phyloP scores from a whole-genome alignment of 2,113 vertebrate genomes.

The Gallinago paraguaiae region DNA sequence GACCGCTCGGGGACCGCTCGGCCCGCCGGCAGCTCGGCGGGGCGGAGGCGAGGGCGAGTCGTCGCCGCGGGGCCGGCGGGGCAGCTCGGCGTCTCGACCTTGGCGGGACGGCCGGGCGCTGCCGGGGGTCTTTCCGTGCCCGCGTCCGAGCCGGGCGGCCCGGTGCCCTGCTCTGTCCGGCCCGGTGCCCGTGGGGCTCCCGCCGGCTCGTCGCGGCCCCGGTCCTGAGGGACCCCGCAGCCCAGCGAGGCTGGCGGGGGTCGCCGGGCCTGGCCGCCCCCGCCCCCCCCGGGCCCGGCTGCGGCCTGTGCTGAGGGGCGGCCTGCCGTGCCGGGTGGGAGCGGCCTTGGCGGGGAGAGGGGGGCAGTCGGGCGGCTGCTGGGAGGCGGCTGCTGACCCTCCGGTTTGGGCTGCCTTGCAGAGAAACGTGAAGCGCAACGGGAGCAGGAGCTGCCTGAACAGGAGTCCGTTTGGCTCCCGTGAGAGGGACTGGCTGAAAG shows the following conservation, averaged over 20 bases:
- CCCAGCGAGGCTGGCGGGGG: not conserved
- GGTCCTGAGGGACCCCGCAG: too few relatives aligned
- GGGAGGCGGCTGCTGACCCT: not conserved
- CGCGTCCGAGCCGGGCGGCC: not conserved
- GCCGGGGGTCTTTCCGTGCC: not conserved
- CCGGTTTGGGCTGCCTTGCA: conserved; percentile 57
- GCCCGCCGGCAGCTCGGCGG: not conserved
- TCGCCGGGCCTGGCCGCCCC: not conserved
- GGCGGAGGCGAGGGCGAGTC: too few relatives aligned
- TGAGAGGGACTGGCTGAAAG: conserved; percentile 91
- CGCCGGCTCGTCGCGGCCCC: not conserved
- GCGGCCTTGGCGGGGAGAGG: not conserved
- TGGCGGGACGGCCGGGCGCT: not conserved
- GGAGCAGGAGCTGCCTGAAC: conserved; percentile 85
- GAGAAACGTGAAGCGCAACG: conserved; percentile 91
- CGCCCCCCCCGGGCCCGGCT: not conserved
- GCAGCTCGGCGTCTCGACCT: not conserved
- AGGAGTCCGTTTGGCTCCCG: conserved; percentile 87
- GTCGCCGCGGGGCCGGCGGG: not conserved
- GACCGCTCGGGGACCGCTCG: too few relatives aligned
- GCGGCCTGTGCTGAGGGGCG: not conserved
- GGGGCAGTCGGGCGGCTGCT: fast-evolving
- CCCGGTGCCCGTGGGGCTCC: not conserved
- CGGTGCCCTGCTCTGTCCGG: not conserved
- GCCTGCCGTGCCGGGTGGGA: not conserved